Evolutionary conservation across 2,113 vertebrate species (phyloP), one percentile per base, ranked within the genome.

Genomic region (Ivindomyrus marchei): DNA sequence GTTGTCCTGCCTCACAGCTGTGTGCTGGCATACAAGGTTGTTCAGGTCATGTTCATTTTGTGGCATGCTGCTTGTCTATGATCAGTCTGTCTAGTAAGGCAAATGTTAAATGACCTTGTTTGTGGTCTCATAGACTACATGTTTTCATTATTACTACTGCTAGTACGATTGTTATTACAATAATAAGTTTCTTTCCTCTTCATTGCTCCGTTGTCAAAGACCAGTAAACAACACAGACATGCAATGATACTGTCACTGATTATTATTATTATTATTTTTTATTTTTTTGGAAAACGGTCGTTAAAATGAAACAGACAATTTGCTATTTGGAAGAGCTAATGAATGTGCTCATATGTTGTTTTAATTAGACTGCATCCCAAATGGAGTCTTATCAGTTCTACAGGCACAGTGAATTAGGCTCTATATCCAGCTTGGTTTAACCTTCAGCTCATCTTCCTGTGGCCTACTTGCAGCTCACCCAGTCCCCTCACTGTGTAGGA

Each of bases 241-340:
- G n/a, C 4, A 6, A 47, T 74, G 42, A 88, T 70, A 50, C 45
- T 74, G 11, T 87, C 53, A 88, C 39, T 66, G 11, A 58, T 46
- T 24, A 19, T 45, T 58, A 42, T 56, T 42, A 10, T 19, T 27
- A 19, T 49, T 49, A 8, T 53, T 50, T 15, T 50, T 50, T 50
- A 15, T 52, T 85, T 85, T 11, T 36, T 45, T 85, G 0, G 21
- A 21, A 74, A 58, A 49, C 17, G 9, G 62, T 88, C 88, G 74
- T 88, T 88, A 47, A 46, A 88, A 88, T 88, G 58, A 74, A 88
- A 74, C 45, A 7, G 42, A 70, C 62, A 70, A 70, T 88, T 88
- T 47, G 53, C 62, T 74, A 45, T 49, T 88, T 88, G 42, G 88
- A 15, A 74, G 24, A 49, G 58, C 42, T 70, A 27, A 88, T 74